Percentiles rank a stretch among this genome's conserved stretches.
Conservation (phyloP, 2,113 vertebrate genomes). For the Syrrhaptes paradoxus region DNA sequence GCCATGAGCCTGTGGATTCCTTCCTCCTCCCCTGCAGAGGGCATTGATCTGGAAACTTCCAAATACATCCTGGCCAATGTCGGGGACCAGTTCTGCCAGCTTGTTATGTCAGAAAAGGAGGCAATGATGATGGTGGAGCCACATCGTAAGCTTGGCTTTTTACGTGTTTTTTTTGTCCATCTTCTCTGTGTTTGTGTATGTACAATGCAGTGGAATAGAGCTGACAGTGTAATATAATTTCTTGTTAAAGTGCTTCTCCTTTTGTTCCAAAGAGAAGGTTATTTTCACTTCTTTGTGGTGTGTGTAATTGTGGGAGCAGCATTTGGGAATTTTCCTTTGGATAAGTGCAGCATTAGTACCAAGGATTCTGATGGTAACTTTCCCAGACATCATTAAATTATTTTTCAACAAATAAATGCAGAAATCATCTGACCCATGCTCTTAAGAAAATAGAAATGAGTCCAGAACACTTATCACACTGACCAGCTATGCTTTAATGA, state of each 20-base stretch:
- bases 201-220: background rate
- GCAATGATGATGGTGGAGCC: constrained; percentile 99
- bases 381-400: background rate
- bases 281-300: background rate
- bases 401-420: background rate
- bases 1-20: constrained; percentile 98
- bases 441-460: background rate
- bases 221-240: background rate
- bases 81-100: constrained; percentile 97
- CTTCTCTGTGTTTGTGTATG: background rate
- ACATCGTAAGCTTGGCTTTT: constrained; percentile 87
- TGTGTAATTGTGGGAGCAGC: background rate
- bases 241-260: background rate
- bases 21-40: constrained; percentile 86
- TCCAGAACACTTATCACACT: background rate
- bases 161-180: background rate
- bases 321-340: background rate
- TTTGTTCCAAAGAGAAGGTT: background rate
- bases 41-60: constrained; percentile 95
- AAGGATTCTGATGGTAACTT: background rate
- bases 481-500: background rate
- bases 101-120: constrained; percentile 99
- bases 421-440: background rate
- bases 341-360: background rate
- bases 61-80: constrained; percentile 99